Evolutionary conservation across 1,140 invertebrate genomes (phyloP), one percentile per base, ranked within the genome.

Genomic region (Panonychus citri): DNA sequence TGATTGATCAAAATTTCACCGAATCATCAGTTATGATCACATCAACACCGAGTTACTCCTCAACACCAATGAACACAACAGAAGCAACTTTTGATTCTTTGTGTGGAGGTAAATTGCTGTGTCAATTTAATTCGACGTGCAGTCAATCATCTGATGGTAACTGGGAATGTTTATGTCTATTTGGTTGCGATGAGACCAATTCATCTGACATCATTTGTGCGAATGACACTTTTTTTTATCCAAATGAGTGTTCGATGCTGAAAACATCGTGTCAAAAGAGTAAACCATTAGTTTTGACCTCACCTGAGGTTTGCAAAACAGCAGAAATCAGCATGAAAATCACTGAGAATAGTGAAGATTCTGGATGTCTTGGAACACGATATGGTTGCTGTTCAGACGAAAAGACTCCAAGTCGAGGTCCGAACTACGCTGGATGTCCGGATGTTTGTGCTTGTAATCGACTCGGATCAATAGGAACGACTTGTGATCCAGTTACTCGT

Each of bases 281-380:
- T 55, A 74, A 73, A 30, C 74, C 74, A 58, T 76, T 85, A 58
- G 71, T 77, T 53, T 68, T 87, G 24, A 78, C 78, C 17, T 81
- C 89, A 68, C 72, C 75, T 55, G 84, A 83, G 43, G 75, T 76
- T 77, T 30, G 78, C 78, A 4, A 74, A 77, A 55, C 85, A 89
- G 66, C 79, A 82, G 63, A 79, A 84, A 70, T 91, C 85, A 68
- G 82, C 82, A n/a, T 82, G 78, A 64, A 81, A 80, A 2, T 78
- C 78, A 5, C 75, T n/a, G 78, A 61, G 74, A 80, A 24, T 77
- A 79, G 67, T 79, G 81, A 64, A 89, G 86, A 66, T 85, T 85
- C 7, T 42, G 80, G 79, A 58, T 88, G 84, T 68, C 83, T 86
- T 69, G 81, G 82, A 63, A 84, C 81, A 0, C 70, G 78, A n/a